Percentiles rank a stretch among this genome's conserved stretches.
phyloP scores from a whole-genome alignment of 2,888 invertebrate genomes.

The Melanchra persicariae region DNA sequence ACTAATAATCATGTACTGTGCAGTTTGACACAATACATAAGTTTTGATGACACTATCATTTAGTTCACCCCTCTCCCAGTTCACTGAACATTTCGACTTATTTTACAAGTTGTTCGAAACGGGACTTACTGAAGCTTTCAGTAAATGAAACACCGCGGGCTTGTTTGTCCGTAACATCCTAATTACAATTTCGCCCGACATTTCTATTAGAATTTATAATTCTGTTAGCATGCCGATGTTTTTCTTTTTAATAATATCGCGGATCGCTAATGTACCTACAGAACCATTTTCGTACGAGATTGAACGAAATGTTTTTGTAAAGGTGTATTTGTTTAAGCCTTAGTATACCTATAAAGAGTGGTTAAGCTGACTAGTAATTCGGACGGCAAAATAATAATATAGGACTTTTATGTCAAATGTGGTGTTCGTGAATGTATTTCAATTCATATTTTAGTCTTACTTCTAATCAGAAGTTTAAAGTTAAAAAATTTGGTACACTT shows the following conservation, averaged over 20 bases:
- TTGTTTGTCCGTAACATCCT: conserved; percentile 7
- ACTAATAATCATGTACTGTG: conserved; percentile 15
- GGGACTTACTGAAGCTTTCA: conserved; percentile 29
- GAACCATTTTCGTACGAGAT: not conserved
- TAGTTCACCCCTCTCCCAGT: not conserved
- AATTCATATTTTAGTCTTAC: no score
- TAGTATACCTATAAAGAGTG: no score
- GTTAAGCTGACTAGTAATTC: no score
- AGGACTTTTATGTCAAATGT: no score
- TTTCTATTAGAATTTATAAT: conserved; percentile 33
- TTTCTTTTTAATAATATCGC: not conserved
- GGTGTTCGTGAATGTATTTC: no score
- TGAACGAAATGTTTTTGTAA: not conserved
- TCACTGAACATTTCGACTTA: conserved; percentile 10
- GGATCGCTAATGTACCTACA: conserved; percentile 9
- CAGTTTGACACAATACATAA: conserved; percentile 10
- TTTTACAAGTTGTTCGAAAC: not conserved
- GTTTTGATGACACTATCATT: conserved; percentile 22
- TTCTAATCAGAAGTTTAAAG: no score
- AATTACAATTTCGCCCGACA: conserved; percentile 36
- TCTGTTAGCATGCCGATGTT: conserved; percentile 11
- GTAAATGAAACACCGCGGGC: conserved; percentile 24
- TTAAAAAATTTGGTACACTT: no score
- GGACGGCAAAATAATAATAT: no score
- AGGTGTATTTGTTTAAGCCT: no score